Percentiles rank a stretch among this genome's conserved stretches.
Conservation (phyloP, 2,113 vertebrate species). For the Brachypteracias leptosomus region DNA sequence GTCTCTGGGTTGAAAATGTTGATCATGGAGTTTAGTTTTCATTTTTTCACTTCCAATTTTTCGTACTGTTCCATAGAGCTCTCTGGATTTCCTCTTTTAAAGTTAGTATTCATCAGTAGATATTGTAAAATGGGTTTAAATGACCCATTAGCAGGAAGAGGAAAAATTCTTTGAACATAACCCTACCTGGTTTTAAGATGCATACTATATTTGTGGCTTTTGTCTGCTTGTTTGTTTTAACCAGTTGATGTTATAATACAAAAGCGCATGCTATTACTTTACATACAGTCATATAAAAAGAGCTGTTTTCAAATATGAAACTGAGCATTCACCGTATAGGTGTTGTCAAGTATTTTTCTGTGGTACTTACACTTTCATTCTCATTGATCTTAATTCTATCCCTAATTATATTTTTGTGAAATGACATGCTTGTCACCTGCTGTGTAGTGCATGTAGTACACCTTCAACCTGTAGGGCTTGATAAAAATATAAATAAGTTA, state of each 20-base stretch:
- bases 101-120: background rate
- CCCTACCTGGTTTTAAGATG: background rate
- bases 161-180: background rate
- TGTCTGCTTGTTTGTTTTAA: background rate
- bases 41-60: background rate
- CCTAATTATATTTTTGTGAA: background rate
- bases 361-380: background rate
- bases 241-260: background rate
- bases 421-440: background rate
- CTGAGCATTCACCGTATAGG: background rate
- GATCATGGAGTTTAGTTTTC: background rate
- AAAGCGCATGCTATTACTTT: background rate
- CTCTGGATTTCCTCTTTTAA: background rate
- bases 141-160: background rate
- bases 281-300: background rate
- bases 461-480: background rate
- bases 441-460: background rate
- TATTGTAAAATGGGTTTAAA: background rate
- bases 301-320: background rate
- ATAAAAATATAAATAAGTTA: background rate
- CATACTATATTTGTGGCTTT: rapidly evolving
- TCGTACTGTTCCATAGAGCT: background rate
- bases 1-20: background rate
- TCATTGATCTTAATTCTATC: background rate
- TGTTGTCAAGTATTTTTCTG: background rate